Base-by-base conservation (phyloP, 2,888 invertebrate species). In the Noctua janthe region DNA sequence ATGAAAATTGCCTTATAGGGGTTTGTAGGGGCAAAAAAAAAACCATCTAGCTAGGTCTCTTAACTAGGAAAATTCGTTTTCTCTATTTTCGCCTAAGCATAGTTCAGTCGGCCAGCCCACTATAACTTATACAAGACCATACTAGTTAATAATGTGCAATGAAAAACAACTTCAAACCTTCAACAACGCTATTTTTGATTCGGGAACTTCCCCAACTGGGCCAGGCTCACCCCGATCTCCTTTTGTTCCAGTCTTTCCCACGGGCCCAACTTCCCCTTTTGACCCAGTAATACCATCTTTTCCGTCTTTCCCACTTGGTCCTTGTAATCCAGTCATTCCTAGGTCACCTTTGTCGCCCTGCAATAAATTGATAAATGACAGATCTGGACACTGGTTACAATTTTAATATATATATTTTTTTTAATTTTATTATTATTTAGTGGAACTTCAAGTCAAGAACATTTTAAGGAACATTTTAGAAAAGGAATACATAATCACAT, bases 271-370 rank as follows among this genome's bases (percentile, higher is more conserved):
- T 6, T 97, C 97, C 83, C 98, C 98, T 91, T 97, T 97, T 5
- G 92, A 87, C 43, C 99, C 99, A 62, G 97, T 97, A 0, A 94
- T 91, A 75, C 99, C 99, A 66, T 96, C 94, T 15, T 97, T 95
- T 43, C 96, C 96, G 80, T 93, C 89, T 47, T 78, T 82, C 1
- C 96, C 96, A 1, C 87, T 82, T 15, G 72, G 74, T 20, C 96
- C 96, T 54, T 80, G 77, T 23, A 95, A 93, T 7, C 98, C 98
- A 2, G 97, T 97, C 64, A 95, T 91, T 35, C 98, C 98, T 81
- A 97, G 95, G 10, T 98, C 98, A 72, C 99, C 99, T 76, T 97
- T 97, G 83, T 97, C 97, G 74, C 99, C 99, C 90, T 97, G 94
- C 1, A 89, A 87, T 62, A 59, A 71, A 76, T 56, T n/a, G 0